Conservation (phyloP, 2,888 invertebrate species). For the Chironomus tentans region DNA sequence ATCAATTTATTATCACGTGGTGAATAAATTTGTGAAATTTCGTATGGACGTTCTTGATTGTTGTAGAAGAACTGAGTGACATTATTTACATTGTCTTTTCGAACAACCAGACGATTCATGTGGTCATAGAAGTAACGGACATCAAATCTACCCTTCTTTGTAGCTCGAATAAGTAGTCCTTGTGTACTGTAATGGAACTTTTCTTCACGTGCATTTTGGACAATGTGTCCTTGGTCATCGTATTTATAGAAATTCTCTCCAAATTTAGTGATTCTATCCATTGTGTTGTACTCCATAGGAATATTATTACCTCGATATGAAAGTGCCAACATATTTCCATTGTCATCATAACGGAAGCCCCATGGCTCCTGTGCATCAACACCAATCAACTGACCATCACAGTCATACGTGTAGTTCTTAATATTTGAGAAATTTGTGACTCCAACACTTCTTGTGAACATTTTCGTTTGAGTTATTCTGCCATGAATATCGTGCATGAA, state of each 20-base stretch:
- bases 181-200: constrained; percentile 90
- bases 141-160: constrained; percentile 80
- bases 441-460: constrained; percentile 80
- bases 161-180: constrained; percentile 76
- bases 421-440: constrained; percentile 84
- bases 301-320: constrained; percentile 83
- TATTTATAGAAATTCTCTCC: constrained; percentile 87
- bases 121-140: constrained; percentile 89
- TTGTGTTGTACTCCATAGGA: constrained; percentile 85
- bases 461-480: constrained; percentile 75
- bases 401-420: constrained; percentile 92
- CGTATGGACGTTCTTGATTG: constrained; percentile 70
- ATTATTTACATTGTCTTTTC: constrained; percentile 88
- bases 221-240: constrained; percentile 80
- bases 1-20: constrained; percentile 85
- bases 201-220: constrained; percentile 86
- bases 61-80: constrained; percentile 95
- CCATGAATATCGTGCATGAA: constrained; percentile 79
- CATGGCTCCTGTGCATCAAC: constrained; percentile 89
- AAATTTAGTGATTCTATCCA: constrained; percentile 86
- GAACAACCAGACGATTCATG: constrained; percentile 74
- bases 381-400: constrained; percentile 84
- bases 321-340: constrained; percentile 83
- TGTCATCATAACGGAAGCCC: constrained; percentile 86
- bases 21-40: constrained; percentile 89